These are phyloP conservation scores for Cuniculus paca DNA, from an alignment of 2,797 vertebrate genomes.

Conservation along the genomic window DNA sequence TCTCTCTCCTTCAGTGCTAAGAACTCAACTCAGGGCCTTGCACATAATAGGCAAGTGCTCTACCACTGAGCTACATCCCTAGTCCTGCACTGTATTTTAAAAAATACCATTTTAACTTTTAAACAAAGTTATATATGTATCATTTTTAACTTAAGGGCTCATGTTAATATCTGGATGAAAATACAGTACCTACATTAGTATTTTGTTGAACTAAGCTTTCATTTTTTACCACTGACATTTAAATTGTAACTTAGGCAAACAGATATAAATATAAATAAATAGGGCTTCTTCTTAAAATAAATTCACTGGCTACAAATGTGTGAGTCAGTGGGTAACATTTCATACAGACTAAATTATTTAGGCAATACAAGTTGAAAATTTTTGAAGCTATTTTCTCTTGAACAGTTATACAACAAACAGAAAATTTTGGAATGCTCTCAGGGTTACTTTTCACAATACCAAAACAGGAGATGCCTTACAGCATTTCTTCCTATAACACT, in stretches of 20 bases:
- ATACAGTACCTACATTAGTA: not conserved
- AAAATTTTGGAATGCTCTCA: slow-evolving; percentile 38
- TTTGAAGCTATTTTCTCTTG: slow-evolving; percentile 62
- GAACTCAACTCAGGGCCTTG: not conserved
- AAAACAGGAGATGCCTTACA: not conserved
- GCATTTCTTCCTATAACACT: not conserved
- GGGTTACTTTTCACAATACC: not conserved
- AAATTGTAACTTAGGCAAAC: slow-evolving; percentile 32
- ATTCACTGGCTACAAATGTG: not conserved
- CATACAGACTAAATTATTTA: slow-evolving; percentile 39
- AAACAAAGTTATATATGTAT: not conserved
- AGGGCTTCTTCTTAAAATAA: slow-evolving; percentile 21
- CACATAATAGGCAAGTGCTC: not conserved
- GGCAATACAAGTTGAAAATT: slow-evolving; percentile 4
- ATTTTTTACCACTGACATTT: not conserved
- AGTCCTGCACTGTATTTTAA: not conserved
- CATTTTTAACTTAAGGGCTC: not conserved
- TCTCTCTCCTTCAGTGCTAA: not conserved
- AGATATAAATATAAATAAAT: not conserved
- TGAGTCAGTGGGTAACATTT: not conserved
- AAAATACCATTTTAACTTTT: slow-evolving; percentile 38
- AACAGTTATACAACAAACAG: slow-evolving; percentile 40
- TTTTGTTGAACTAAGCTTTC: not conserved
- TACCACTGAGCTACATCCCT: not conserved
- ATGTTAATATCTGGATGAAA: not conserved